Conservation (phyloP, 2,797 vertebrate species). For the Lepilemur septentrionalis region DNA sequence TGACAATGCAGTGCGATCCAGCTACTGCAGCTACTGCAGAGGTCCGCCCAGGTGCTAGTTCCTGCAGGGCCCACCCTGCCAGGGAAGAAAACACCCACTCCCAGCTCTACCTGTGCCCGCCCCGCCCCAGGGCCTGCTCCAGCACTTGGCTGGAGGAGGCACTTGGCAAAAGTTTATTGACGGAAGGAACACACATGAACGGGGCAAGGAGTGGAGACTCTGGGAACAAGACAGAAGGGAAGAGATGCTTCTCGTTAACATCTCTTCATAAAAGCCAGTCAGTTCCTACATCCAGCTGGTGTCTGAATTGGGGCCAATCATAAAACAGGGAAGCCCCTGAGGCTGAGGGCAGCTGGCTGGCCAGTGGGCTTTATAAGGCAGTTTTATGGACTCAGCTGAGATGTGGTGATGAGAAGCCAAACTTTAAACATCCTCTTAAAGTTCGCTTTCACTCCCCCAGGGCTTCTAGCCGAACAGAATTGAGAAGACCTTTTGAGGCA, state of each 20-base stretch:
- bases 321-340: constrained; percentile 58
- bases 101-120: neutral
- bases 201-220: neutral
- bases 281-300: constrained; percentile 70
- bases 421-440: constrained; percentile 77
- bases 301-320: constrained; percentile 54
- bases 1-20: neutral
- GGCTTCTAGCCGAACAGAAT: constrained; percentile 24
- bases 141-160: neutral
- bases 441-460: constrained; percentile 54
- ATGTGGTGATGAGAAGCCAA: constrained; percentile 77
- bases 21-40: neutral
- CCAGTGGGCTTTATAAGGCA: constrained; percentile 46
- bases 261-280: constrained; percentile 73
- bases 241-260: constrained; percentile 68
- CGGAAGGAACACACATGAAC: neutral
- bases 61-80: neutral
- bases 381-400: constrained; percentile 75
- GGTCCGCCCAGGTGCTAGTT: neutral
- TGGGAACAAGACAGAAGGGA: constrained; percentile 60
- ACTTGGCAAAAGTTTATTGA: neutral
- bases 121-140: neutral
- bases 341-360: constrained; percentile 51
- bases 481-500: constrained; percentile 23
- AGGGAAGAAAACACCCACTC: neutral